These are phyloP conservation scores for Orchestia grillus DNA, from an alignment of 1,140 invertebrate genomes.

Conservation along the genomic window DNA sequence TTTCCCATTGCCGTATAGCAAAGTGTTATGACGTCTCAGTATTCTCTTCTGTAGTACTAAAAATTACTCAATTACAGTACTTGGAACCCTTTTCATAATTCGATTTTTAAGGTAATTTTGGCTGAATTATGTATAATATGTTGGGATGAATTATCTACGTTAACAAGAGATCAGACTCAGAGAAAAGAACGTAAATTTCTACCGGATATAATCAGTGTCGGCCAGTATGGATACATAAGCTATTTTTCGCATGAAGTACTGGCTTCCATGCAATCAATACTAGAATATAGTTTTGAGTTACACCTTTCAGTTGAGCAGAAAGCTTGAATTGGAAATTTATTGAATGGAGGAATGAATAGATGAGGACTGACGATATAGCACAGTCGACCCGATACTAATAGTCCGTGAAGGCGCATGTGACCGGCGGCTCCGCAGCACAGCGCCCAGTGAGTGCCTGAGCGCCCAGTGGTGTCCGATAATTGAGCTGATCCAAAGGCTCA, in stretches of 20 bases:
- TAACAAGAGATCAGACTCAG: too few species aligned
- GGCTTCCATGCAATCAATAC: background rate
- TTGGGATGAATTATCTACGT: background rate
- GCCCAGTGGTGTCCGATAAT: slow-evolving; percentile 18
- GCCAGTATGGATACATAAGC: background rate
- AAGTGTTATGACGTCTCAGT: background rate
- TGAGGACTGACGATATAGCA: background rate
- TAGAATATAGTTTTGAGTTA: background rate
- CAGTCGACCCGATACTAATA: background rate
- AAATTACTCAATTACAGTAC: background rate
- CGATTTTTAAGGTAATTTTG: background rate
- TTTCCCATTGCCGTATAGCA: background rate
- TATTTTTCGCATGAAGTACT: background rate
- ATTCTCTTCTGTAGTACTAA: background rate
- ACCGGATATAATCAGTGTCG: background rate
- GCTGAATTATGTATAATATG: background rate
- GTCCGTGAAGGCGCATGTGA: background rate
- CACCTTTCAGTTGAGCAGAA: background rate
- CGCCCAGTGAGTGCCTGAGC: too few species aligned
- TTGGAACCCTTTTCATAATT: background rate
- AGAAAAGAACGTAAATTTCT: background rate
- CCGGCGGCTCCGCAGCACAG: background rate
- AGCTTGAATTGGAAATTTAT: background rate
- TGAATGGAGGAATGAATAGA: background rate
- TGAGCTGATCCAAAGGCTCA: slow-evolving; percentile 14